phyloP scores from a whole-genome alignment of 2,113 vertebrate species.

The Camelus bactrianus region DNA sequence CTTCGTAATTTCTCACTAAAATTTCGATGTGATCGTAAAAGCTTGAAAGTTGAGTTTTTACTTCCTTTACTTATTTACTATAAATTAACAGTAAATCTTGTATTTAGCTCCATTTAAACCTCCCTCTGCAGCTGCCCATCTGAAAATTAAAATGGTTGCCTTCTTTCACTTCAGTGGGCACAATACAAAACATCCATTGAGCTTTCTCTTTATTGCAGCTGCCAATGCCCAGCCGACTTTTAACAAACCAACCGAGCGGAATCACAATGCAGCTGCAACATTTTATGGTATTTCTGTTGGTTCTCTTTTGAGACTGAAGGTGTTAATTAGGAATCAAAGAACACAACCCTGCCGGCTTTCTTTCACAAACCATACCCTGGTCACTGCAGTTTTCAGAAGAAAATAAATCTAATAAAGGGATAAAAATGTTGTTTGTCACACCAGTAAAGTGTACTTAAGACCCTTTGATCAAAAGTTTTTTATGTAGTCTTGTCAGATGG shows the following conservation, averaged over 20 bases:
- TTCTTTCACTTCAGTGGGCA: conserved; percentile 91
- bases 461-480: conserved; percentile 88
- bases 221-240: conserved; percentile 92
- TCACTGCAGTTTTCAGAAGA: conserved; percentile 88
- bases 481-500: conserved; percentile 88
- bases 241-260: conserved; percentile 93
- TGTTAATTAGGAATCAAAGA: conserved; percentile 94
- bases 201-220: conserved; percentile 89
- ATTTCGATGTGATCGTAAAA: conserved; percentile 74
- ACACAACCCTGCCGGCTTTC: conserved; percentile 89
- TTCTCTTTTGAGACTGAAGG: conserved; percentile 90
- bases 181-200: conserved; percentile 94
- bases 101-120: conserved; percentile 91
- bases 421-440: conserved; percentile 92
- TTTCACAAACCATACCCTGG: conserved; percentile 88
- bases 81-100: conserved; percentile 92
- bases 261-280: conserved; percentile 94
- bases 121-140: conserved; percentile 91
- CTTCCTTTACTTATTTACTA: conserved; percentile 89
- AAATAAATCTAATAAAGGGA: conserved; percentile 92
- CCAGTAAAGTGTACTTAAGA: conserved; percentile 89
- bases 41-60: conserved; percentile 77
- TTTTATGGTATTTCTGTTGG: conserved; percentile 91
- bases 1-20: conserved; percentile 71
- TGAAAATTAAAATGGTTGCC: conserved; percentile 92